Evolutionary conservation across 2,113 vertebrate genomes (phyloP).

Genomic region (Axis porcinus): DNA sequence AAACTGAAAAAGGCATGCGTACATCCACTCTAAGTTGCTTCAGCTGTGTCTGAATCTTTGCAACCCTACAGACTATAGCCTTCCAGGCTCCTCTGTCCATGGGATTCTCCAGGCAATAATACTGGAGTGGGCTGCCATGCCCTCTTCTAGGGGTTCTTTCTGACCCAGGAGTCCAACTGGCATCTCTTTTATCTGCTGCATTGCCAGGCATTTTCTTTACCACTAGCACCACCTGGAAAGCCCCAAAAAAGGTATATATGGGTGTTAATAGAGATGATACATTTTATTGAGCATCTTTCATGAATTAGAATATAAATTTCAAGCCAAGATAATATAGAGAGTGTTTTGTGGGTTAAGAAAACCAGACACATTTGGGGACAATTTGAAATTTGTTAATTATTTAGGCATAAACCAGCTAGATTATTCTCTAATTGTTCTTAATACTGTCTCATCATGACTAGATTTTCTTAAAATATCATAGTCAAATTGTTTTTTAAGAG

Average conservation of each 20-base stretch:
- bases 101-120: not conserved
- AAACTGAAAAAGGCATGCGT: not conserved
- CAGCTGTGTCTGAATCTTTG: not conserved
- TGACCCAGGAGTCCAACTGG: not conserved
- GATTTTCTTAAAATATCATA: not conserved
- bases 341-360: not conserved
- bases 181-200: not conserved
- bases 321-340: not conserved
- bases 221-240: not conserved
- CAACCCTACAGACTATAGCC: not conserved
- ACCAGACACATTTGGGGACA: not conserved
- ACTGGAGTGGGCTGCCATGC: not conserved
- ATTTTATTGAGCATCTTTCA: not conserved
- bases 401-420: not conserved
- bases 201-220: not conserved
- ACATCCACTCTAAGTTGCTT: not conserved
- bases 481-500: not conserved
- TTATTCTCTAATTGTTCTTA: not conserved
- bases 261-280: not conserved
- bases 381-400: not conserved
- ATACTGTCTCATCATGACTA: not conserved
- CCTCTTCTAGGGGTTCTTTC: not conserved
- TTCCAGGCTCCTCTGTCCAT: not conserved
- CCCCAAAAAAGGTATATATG: not conserved
- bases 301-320: not conserved